Base-by-base conservation (phyloP, 2,113 vertebrate genomes). In the Phocoena phocoena region DNA sequence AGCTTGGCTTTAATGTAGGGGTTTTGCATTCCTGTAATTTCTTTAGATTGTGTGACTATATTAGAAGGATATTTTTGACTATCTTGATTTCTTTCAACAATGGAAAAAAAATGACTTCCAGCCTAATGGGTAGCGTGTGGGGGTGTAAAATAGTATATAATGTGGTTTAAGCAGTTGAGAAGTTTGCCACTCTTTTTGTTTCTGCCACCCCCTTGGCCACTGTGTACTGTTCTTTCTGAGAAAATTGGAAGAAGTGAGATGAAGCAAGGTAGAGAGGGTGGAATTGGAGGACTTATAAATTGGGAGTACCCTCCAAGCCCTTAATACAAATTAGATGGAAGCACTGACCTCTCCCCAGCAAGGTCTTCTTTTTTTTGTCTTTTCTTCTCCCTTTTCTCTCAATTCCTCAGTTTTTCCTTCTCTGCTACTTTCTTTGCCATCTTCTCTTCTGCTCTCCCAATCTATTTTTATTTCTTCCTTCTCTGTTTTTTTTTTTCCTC, bases 61-160 rank as follows among this genome's bases (percentile, higher is more conserved):
- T 88, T 76, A 91, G 50, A 90, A 6, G 18, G 68, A 89, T 81
- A 92, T 92, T 95, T 88, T 92, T 81, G 17, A 65, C 85, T 95
- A 9, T 62, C 60, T 89, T 81, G 58, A 70, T 93, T 96, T 96
- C 28, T 87, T 97, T 88, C 33, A 96, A 79, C 8, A 93, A 53
- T 68, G 4, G 53, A 81, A 67, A 83, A 88, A 76, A 68, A 44
- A 74, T 71, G 23, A 21, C 12, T 38, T 71, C 25, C 84, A n/a
- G 28, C 73, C 10, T 82, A 96, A 79, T 73, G 23, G 8, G 4
- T 73, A 90, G 67, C 36, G 13, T 80, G 50, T 92, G 10, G 20
- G 15, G 17, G 6, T 95, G 23, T 91, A 96, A 81, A 95, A 77
- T 93, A 90, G 17, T 74, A 92, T 68, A 53, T 36, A 82, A 92